A percentile compares a stretch with the other conserved stretches of the same genome.
Conservation (phyloP, 2,888 invertebrate genomes). For the Cryptophagus acutangulus region DNA sequence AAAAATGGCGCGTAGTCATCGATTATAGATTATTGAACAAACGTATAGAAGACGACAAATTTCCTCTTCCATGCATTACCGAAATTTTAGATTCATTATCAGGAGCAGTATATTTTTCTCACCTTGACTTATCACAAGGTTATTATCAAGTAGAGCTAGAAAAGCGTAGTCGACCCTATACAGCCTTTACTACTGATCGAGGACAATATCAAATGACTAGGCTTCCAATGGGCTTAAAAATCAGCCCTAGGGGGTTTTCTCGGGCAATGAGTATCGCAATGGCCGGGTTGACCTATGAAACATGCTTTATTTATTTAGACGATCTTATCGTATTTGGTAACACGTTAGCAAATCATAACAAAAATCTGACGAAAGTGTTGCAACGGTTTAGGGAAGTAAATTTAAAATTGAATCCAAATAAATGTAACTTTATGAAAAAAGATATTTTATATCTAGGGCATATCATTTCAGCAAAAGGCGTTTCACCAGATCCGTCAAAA, state of each 20-base stretch:
- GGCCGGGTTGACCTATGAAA: conserved; percentile 21
- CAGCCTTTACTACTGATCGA: conserved; percentile 26
- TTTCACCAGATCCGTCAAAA: not conserved
- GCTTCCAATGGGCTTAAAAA: conserved; percentile 30
- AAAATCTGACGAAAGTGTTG: conserved; percentile 15
- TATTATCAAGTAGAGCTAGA: conserved; percentile 30
- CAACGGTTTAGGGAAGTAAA: conserved; percentile 9
- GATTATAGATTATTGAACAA: conserved; percentile 19
- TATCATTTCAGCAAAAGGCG: conserved; percentile 9
- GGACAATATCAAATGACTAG: conserved; percentile 29
- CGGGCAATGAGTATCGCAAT: conserved; percentile 27
- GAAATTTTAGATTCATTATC: conserved; percentile 31
- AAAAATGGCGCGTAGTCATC: conserved; percentile 22
- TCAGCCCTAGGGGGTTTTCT: conserved; percentile 27
- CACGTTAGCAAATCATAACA: conserved; percentile 21
- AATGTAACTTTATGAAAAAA: conserved; percentile 23
- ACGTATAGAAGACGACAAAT: conserved; percentile 12
- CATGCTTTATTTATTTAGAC: not conserved
- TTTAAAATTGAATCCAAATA: conserved; percentile 15
- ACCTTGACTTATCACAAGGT: conserved; percentile 25
- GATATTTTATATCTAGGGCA: conserved; percentile 16
- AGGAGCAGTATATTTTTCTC: conserved; percentile 29
- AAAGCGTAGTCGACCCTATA: conserved; percentile 20
- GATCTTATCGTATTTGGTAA: conserved; percentile 18
- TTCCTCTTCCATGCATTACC: conserved; percentile 22